Evolutionary conservation across 2,797 vertebrate species (phyloP), one percentile per base, ranked within the genome.

Genomic region (Lepilemur ruficaudatus): DNA sequence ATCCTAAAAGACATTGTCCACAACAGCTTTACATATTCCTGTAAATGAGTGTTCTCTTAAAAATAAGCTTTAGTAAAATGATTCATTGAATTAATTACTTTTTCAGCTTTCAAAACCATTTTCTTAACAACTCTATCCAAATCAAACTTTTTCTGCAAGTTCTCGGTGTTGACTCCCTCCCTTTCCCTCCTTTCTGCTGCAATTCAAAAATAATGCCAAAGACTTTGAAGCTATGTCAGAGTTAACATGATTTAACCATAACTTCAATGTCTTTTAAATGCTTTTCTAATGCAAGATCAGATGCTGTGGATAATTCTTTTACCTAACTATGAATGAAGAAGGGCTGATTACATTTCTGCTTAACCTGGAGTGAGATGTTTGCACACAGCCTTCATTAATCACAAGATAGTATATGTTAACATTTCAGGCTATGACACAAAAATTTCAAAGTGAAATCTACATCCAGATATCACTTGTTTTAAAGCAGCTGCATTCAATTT

Each of bases 41-140:
- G 41, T 72, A 22, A 93, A 59, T 61, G 46, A 55, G 15, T 89
- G 18, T 48, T 93, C 32, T 59, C 90, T 93, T 85, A 76, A 85
- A 93, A 92, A 82, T n/a, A 91, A 61, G 90, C 23, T 67, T 95
- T 52, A 86, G 78, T 84, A 93, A 97, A 94, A 96, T 41, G 94
- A 95, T 78, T 30, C 95, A 48, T 41, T 86, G 15, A 87, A 85
- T 91, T 91, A n/a, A 89, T 97, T 48, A 55, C 41, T 61, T 97
- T 97, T 95, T 78, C 20, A 17, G 41, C 25, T 80, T 95, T 95
- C 69, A 82, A 82, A 97, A 76, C 10, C 41, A 32, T 89, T 93
- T 13, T 87, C 92, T 91, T 96, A 86, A 48, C 48, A 96, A 85
- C 73, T 95, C 95, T 82, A 55, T 80, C 9, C 63, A 80, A 35